Conservation (phyloP, 1,140 invertebrate species). For the Mamestra configurata region DNA sequence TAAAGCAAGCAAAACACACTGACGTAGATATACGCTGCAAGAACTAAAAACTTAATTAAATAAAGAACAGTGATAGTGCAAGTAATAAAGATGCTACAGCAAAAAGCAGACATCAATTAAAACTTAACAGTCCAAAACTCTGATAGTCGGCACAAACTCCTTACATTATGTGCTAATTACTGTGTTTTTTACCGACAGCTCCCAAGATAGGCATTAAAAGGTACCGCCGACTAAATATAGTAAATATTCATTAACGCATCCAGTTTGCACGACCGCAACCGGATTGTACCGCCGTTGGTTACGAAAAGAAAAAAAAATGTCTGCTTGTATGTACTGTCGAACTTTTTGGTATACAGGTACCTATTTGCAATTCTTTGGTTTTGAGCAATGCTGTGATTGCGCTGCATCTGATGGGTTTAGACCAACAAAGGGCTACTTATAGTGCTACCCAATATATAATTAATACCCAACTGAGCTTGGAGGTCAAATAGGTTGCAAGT, state of each 20-base stretch:
- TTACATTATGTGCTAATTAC: constrained; percentile 55
- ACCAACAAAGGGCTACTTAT: too few species aligned
- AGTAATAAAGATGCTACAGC: not conserved
- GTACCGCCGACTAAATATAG: constrained; percentile 55
- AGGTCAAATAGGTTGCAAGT: too few species aligned
- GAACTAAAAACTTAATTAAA: not conserved
- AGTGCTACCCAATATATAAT: too few species aligned
- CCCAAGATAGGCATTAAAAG: constrained; percentile 50
- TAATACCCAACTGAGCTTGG: too few species aligned
- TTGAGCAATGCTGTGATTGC: too few species aligned
- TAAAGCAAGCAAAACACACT: not conserved
- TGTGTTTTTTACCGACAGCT: constrained; percentile 12
- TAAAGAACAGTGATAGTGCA: not conserved
- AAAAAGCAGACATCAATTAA: constrained; percentile 43
- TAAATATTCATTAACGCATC: constrained; percentile 66
- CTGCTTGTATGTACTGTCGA: not conserved
- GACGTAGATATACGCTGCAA: not conserved
- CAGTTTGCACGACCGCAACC: constrained; percentile 52
- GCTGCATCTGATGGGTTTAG: too few species aligned
- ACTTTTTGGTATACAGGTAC: too few species aligned
- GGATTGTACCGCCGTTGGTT: constrained; percentile 49
- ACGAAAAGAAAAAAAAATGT: constrained; percentile 57
- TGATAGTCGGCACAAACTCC: constrained; percentile 44
- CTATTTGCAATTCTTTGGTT: too few species aligned
- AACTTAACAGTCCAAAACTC: constrained; percentile 16